A percentile compares a stretch with the other conserved stretches of the same genome.
Conservation (phyloP, 1,140 invertebrate species). For the Tribolium madens region DNA sequence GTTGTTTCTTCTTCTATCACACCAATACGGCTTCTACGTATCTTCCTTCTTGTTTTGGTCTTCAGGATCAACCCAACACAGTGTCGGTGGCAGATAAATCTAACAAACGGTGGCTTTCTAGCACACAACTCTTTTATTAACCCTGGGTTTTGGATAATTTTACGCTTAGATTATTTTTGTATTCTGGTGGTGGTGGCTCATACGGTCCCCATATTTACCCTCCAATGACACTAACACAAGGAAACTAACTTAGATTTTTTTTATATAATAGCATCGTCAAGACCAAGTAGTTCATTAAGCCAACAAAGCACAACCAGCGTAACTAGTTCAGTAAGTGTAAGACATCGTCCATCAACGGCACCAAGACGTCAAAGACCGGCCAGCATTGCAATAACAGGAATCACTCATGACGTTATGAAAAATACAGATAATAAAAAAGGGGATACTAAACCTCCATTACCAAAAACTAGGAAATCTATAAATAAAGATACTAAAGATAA, state of each 20-base stretch:
- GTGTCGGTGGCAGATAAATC: slow-evolving; percentile 25
- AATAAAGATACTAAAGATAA: slow-evolving; percentile 55
- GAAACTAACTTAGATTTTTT: slow-evolving; percentile 1
- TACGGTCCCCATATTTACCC: neutral
- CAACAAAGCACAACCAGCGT: slow-evolving; percentile 74
- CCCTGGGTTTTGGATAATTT: neutral
- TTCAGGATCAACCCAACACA: slow-evolving; percentile 36
- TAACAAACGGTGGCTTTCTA: slow-evolving; percentile 6
- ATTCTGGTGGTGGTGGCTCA: slow-evolving; percentile 12
- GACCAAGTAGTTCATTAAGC: slow-evolving; percentile 85
- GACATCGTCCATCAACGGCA: slow-evolving; percentile 72
- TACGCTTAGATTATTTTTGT: neutral
- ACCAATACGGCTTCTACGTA: slow-evolving; percentile 30
- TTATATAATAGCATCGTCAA: slow-evolving; percentile 70
- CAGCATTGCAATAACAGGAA: slow-evolving; percentile 84
- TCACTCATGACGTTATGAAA: slow-evolving; percentile 67
- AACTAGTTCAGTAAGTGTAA: slow-evolving; percentile 66
- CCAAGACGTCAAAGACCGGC: slow-evolving; percentile 80
- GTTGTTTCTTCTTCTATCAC: slow-evolving; percentile 40
- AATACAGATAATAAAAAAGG: slow-evolving; percentile 50
- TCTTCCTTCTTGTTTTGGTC: slow-evolving; percentile 39
- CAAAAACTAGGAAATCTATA: slow-evolving; percentile 61
- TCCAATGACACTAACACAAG: too few species aligned
- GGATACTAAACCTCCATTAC: slow-evolving; percentile 62
- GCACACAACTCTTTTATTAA: neutral